These are phyloP conservation scores for Enteromius fasciolatus DNA, from an alignment of 2,797 vertebrate species.

Conservation along the genomic window DNA sequence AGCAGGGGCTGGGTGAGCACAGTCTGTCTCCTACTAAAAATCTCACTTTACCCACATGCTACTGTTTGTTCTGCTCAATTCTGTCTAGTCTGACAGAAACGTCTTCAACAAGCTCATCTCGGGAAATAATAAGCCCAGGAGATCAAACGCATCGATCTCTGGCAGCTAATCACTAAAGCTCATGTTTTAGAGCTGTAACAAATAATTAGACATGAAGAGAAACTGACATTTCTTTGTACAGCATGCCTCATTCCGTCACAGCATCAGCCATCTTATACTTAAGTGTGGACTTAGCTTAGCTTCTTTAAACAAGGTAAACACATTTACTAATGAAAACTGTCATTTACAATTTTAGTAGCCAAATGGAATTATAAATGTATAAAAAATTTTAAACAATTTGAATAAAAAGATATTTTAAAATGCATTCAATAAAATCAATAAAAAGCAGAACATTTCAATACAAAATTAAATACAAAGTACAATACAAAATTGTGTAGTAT, in stretches of 20 bases:
- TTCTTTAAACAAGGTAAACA: background rate
- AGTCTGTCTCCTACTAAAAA: constrained; percentile 44
- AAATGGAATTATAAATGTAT: too few species aligned
- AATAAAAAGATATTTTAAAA: background rate
- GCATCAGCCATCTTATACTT: background rate
- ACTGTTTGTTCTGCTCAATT: constrained; percentile 34
- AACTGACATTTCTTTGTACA: constrained; percentile 21
- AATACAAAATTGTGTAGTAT: too few species aligned
- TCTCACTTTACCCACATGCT: constrained; percentile 30
- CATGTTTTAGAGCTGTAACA: constrained; percentile 19
- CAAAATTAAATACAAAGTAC: too few species aligned
- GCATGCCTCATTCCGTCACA: constrained; percentile 16
- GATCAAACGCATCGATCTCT: constrained; percentile 50
- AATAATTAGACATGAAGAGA: constrained; percentile 53
- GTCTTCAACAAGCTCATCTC: constrained; percentile 43
- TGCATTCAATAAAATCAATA: background rate
- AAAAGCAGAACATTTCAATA: background rate
- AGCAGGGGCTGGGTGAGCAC: constrained; percentile 51
- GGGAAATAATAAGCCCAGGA: constrained; percentile 34
- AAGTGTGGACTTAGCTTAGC: background rate
- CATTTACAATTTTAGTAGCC: background rate
- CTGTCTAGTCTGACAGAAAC: constrained; percentile 48
- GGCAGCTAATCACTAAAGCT: constrained; percentile 44
- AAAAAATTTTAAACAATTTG: background rate
- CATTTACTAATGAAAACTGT: background rate